Evolutionary conservation across 2,888 invertebrate species (phyloP).

Genomic region (Megastigmus dorsalis): DNA sequence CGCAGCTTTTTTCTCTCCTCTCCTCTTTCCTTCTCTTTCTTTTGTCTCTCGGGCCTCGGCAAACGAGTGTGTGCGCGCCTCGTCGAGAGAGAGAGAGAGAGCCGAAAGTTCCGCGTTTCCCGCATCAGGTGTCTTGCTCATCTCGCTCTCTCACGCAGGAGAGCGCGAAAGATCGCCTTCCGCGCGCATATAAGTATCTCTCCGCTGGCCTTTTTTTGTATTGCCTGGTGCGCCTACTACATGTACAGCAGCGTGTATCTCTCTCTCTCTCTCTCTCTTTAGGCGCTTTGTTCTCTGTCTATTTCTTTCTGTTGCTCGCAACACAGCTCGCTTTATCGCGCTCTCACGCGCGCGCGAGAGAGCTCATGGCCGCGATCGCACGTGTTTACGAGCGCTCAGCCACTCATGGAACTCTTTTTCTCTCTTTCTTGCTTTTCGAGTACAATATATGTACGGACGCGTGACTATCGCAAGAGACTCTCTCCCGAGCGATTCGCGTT

Average conservation of each 20-base stretch:
- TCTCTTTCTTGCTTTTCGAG: slow-evolving; percentile 1
- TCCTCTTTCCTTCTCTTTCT: not conserved
- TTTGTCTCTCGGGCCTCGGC: too few relatives aligned
- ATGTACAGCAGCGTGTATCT: not conserved
- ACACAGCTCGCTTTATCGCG: not conserved
- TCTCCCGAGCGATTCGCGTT: slow-evolving; percentile 9
- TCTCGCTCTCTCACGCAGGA: not conserved
- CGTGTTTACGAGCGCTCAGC: slow-evolving; percentile 33
- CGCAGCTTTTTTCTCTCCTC: slow-evolving; percentile 2
- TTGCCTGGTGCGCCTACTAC: not conserved
- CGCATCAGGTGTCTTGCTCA: slow-evolving; percentile 25
- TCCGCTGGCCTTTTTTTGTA: too few relatives aligned
- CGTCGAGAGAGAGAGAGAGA: too few relatives aligned
- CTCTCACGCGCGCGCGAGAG: slow-evolving; percentile 5
- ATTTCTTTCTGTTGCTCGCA: not conserved
- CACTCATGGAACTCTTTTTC: not conserved
- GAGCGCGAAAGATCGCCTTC: slow-evolving; percentile 15
- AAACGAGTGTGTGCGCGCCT: not conserved
- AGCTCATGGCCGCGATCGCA: slow-evolving; percentile 36
- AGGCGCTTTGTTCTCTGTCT: slow-evolving; percentile 19
- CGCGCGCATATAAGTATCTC: slow-evolving; percentile 3
- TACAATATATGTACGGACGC: slow-evolving; percentile 7
- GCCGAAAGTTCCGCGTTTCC: not conserved
- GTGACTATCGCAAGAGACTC: slow-evolving; percentile 27
- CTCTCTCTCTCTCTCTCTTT: not conserved